Evolutionary conservation across 2,113 vertebrate genomes (phyloP), one percentile per base, ranked within the genome.

Genomic region (Pituophis catenifer): DNA sequence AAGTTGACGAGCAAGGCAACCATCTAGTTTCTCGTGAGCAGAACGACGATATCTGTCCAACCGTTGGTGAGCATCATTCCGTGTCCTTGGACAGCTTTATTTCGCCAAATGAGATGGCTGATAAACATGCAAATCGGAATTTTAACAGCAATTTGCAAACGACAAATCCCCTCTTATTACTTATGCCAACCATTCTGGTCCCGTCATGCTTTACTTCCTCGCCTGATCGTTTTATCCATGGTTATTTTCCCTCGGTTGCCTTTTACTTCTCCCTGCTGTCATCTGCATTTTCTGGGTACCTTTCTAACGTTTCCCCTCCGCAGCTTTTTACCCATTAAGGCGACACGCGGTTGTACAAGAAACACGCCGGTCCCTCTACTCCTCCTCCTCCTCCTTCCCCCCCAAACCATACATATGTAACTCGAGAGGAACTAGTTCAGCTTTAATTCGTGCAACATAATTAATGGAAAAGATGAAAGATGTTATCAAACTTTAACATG

Each of bases 101-200:
- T 97, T 96, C 96, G 96, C 95, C 94, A 96, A 94, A 93, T 94
- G 87, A 97, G 95, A 96, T 97, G 96, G 95, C 95, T 0, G 95
- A 96, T 97, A 97, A 97, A 96, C 52, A 94, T 97, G 93, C 95
- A 97, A 97, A 95, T 95, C 96, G 57, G 93, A 97, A 95, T 97
- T 96, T 95, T 96, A 97, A 96, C 89, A 96, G 94, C 89, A 95
- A 96, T 97, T 97, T 97, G 95, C 96, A 96, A 95, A 54, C 93
- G 90, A 94, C 91, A 59, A 95, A 96, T 97, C 95, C 90, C 94
- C 95, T 95, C 93, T 96, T 95, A 93, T 95, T 97, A 95, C 93
- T 96, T 96, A 96, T 90, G 94, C 95, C 97, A 97, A 95, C 91
- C 95, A 94, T 94, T 94, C 92, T 92, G 88, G 94, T 93, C 92